phyloP scores from a whole-genome alignment of 2,888 invertebrate genomes.

The Caenorhabditis sp. region DNA sequence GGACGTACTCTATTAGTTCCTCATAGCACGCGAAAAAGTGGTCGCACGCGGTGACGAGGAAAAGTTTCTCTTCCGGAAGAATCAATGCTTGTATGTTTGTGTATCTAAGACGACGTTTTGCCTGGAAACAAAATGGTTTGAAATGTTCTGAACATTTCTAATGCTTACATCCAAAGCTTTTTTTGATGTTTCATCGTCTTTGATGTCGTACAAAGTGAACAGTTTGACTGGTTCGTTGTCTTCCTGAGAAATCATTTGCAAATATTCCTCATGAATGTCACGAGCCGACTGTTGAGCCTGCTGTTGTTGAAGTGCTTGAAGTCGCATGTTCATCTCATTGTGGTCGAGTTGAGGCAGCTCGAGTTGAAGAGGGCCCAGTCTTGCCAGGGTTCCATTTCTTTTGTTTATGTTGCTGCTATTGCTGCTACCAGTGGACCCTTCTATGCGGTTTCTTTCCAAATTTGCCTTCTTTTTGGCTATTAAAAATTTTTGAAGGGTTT shows the following conservation, averaged over 20 bases:
- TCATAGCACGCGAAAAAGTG: constrained; percentile 39
- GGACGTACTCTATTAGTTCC: constrained; percentile 42
- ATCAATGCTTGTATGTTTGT: constrained; percentile 42
- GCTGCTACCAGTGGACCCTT: not conserved
- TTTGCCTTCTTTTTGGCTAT: constrained; percentile 12
- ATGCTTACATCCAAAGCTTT: constrained; percentile 25
- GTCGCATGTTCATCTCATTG: constrained; percentile 15
- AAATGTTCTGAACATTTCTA: not conserved
- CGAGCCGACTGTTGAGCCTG: not conserved
- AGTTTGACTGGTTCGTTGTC: constrained; percentile 22
- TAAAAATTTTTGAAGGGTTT: constrained; percentile 22
- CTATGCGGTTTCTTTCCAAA: not conserved
- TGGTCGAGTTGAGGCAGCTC: constrained; percentile 31
- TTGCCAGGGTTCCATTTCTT: constrained; percentile 10
- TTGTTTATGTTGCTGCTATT: constrained; percentile 3
- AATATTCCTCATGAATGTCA: not conserved
- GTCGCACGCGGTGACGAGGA: constrained; percentile 36
- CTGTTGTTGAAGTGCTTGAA: not conserved
- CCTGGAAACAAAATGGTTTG: constrained; percentile 14
- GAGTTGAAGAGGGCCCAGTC: constrained; percentile 27
- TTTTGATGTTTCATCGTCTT: constrained; percentile 37
- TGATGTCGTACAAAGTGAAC: constrained; percentile 48
- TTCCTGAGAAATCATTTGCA: constrained; percentile 26
- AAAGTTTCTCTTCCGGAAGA: constrained; percentile 40
- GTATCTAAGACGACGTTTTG: constrained; percentile 24